phyloP scores from a whole-genome alignment of 2,888 invertebrate species.

The Noctuana brunneofusca region DNA sequence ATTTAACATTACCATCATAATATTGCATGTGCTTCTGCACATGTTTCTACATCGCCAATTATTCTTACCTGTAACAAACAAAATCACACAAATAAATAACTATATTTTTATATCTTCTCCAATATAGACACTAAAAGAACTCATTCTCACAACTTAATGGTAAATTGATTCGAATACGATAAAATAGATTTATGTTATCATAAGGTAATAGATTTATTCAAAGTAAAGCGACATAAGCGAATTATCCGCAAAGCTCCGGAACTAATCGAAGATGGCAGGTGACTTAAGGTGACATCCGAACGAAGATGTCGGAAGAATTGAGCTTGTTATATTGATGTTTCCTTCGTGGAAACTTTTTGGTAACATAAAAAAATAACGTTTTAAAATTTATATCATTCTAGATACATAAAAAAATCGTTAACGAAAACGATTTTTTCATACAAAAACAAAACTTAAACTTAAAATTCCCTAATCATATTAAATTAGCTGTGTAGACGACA shows the following conservation, averaged over 20 bases:
- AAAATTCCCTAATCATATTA: too few species aligned
- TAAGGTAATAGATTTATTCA: slow-evolving; percentile 4
- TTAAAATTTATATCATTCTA: too few species aligned
- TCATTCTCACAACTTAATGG: neutral
- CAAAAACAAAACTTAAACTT: too few species aligned
- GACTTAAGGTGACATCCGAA: neutral
- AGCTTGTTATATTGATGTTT: neutral
- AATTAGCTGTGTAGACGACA: too few species aligned
- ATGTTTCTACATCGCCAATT: neutral
- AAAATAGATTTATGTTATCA: slow-evolving; percentile 6
- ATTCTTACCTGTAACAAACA: neutral
- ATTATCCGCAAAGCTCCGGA: slow-evolving; percentile 1
- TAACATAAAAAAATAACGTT: too few species aligned
- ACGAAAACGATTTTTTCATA: too few species aligned
- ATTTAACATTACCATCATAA: neutral
- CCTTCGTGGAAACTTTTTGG: too few species aligned
- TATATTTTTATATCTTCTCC: neutral
- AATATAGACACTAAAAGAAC: neutral
- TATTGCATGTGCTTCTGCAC: neutral
- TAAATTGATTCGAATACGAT: slow-evolving; percentile 1
- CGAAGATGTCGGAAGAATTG: neutral
- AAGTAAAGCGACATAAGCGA: slow-evolving; percentile 13
- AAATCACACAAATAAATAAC: neutral
- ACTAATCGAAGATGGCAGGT: slow-evolving; percentile 9
- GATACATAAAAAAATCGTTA: too few species aligned